Evolutionary conservation across 2,113 vertebrate species (phyloP).

Genomic region (Agapornis roseicollis): DNA sequence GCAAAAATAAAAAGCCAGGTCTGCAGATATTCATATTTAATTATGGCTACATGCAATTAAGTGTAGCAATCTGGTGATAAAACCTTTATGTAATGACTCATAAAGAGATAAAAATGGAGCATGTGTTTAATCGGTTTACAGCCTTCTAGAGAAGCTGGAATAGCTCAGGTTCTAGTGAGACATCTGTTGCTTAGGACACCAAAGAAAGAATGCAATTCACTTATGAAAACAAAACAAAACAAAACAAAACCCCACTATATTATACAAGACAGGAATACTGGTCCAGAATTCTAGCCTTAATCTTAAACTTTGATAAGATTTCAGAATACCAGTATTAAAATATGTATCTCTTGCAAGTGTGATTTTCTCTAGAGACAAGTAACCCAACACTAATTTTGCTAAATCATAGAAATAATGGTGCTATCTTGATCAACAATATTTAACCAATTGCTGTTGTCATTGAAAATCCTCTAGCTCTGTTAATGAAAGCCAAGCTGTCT

Average conservation of each 20-base stretch:
- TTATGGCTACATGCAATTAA: conserved; percentile 76
- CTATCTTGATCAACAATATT: not conserved
- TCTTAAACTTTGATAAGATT: not conserved
- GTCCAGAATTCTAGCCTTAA: not conserved
- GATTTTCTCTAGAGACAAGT: not conserved
- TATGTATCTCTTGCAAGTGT: not conserved
- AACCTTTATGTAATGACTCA: conserved; percentile 81
- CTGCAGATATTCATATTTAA: conserved; percentile 74
- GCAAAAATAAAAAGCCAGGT: conserved; percentile 59
- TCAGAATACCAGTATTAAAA: not conserved
- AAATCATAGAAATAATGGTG: not conserved
- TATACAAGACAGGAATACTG: conserved; percentile 5
- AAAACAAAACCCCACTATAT: not conserved
- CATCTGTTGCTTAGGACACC: conserved; percentile 74
- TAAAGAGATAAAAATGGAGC: conserved; percentile 78
- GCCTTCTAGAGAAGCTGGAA: conserved; percentile 71
- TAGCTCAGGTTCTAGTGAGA: conserved; percentile 78
- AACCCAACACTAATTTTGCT: not conserved
- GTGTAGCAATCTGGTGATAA: conserved; percentile 78
- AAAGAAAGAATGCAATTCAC: conserved; percentile 41
- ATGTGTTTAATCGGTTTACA: conserved; percentile 79
- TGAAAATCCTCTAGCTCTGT: not conserved
- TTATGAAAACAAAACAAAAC: not conserved
- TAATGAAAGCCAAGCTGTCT: not conserved
- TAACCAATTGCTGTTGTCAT: not conserved